Evolutionary conservation across 1,140 invertebrate genomes (phyloP), one percentile per base, ranked within the genome.

Genomic region (Chrysomallon squamiferum): DNA sequence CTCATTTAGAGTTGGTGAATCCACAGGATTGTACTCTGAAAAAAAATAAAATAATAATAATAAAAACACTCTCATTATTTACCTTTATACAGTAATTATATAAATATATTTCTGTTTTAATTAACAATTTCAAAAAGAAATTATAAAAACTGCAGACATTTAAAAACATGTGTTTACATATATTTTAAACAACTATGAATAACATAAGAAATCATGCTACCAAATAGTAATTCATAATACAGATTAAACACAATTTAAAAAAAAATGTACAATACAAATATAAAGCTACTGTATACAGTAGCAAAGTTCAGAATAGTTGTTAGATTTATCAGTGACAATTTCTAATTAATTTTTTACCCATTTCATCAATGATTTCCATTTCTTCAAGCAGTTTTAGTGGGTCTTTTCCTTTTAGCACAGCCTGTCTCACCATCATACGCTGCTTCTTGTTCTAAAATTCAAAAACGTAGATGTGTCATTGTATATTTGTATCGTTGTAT

Each of bases 381-480:
- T 98, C 96, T 83, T 93, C 91, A 35, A 99, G 89, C 60, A 99
- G 91, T 84, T 96, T 93, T 63, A 91, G 88, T 9, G 96, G 96
- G 90, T 98, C 96, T 89, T 98, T 98, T 81, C 96, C 95, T 89
- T 98, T 98, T 0, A 98, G 87, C n/a, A 98, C 96, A 61, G 96
- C 95, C 64, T 95, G 93, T 77, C 96, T 87, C 2, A 98, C 97
- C 87, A 97, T 90, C 87, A 97, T 93, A 56, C 96, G 88, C 84
- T 98, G 96, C 75, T 95, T 93, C 84, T 98, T 98, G 85, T 98
- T 98, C 87, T 87, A 62, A 30, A 74, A 71, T 61, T 61, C 25
- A 59, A 45, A 62, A 27, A 58, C n/a, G 41, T 13, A 47, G 9
- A 47, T 47, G 9, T 6, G n/a, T 54, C 27, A 54, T 13, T 22